Evolutionary conservation across 2,113 vertebrate genomes (phyloP).

Genomic region (Donacobius atricapilla): DNA sequence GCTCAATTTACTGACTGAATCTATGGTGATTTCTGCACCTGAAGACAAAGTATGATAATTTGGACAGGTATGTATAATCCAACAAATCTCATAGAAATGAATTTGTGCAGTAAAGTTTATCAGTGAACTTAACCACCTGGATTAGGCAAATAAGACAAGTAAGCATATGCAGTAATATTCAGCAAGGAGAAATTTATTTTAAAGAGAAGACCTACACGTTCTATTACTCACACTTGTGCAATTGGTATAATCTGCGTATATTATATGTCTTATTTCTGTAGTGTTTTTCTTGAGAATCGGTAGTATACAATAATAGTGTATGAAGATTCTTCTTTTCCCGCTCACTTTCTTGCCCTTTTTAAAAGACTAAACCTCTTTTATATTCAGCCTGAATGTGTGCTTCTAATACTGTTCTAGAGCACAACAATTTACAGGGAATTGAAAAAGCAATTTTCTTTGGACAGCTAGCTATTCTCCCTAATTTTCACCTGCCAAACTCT

Average conservation of each 20-base stretch:
- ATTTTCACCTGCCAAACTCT: constrained; percentile 64
- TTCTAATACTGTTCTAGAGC: constrained; percentile 44
- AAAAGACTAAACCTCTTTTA: background rate
- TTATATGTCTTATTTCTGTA: background rate
- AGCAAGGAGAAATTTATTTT: background rate
- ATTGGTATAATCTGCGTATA: background rate
- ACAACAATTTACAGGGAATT: constrained; percentile 59
- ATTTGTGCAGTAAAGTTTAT: background rate
- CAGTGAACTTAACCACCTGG: background rate
- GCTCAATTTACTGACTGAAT: background rate
- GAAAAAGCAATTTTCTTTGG: constrained; percentile 65
- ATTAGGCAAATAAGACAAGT: background rate
- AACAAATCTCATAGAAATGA: background rate
- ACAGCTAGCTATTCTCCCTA: constrained; percentile 56
- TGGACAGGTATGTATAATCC: background rate
- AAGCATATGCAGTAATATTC: background rate
- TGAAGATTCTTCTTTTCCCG: background rate
- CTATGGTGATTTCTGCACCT: background rate
- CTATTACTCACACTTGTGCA: background rate
- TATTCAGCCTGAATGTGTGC: constrained; percentile 5
- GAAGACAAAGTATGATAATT: background rate
- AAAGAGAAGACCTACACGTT: background rate
- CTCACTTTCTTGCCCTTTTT: background rate
- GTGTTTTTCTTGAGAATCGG: background rate
- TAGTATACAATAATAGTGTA: background rate